Evolutionary conservation across 1,140 invertebrate genomes (phyloP).

Genomic region (Drosophila serrata): DNA sequence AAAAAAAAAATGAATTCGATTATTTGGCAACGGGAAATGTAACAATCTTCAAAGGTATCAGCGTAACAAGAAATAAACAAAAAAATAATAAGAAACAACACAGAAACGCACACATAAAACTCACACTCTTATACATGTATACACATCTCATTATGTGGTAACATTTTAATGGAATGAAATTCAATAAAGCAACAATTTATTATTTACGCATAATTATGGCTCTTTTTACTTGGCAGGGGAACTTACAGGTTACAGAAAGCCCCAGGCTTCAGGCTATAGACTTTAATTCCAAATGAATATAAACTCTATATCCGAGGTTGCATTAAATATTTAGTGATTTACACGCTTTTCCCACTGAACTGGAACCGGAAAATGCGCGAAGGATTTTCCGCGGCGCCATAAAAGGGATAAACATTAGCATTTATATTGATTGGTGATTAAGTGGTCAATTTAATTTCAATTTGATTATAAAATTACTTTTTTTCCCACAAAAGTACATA

Average conservation of each 20-base stretch:
- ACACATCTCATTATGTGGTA: conserved; percentile 65
- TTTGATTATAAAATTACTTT: background rate
- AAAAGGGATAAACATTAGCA: background rate
- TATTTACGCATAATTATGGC: conserved; percentile 69
- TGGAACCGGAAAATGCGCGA: no score
- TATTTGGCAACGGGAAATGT: conserved; percentile 2
- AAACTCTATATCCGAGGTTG: background rate
- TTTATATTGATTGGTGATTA: background rate
- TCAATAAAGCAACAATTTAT: conserved; percentile 76
- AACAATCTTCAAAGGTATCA: conserved; percentile 29
- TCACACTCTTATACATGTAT: conserved; percentile 30
- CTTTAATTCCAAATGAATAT: conserved; percentile 8
- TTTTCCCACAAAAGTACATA: background rate
- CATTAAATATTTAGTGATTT: conserved; percentile 28
- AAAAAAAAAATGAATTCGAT: conserved; percentile 14
- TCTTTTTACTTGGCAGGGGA: conserved; percentile 1
- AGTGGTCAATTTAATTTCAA: conserved; percentile 10
- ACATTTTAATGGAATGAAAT: conserved; percentile 79
- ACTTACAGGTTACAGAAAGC: background rate
- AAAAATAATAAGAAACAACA: conserved; percentile 8
- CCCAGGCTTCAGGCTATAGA: no score
- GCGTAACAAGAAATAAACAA: conserved; percentile 4
- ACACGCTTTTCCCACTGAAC: conserved; percentile 3
- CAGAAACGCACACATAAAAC: conserved; percentile 16
- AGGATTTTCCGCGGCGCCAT: background rate